Base-by-base conservation (phyloP, 2,888 invertebrate species). In the Heteropelma amictum region DNA sequence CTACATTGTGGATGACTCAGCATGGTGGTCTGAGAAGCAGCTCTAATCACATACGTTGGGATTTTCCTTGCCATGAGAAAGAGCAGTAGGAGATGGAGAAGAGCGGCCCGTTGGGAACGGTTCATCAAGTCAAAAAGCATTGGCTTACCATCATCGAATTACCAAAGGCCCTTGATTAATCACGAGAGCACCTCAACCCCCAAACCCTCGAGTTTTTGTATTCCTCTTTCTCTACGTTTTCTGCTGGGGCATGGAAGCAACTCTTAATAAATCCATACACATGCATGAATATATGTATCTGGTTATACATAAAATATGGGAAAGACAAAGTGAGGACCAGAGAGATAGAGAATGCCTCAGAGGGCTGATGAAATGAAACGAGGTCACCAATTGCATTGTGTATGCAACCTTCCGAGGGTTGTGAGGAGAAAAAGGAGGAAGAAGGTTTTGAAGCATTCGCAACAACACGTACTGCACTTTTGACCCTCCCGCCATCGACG, bases 311-410 rank as follows among this genome's bases (percentile, higher is more conserved):
- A 33, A 35, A 67, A 56, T 45, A 30, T 40, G 14, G n/a, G 45
- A 23, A 19, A 26, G 35, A 45, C 23, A 40, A 17, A 33, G 28
- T 23, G 45, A 35, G 23, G 5, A 42, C 21, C 35, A 54, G 49
- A 63, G 21, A 21, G 53, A 56, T 30, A 33, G 67, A 61, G 47
- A 17, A 33, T 33, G 47, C 60, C 70, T 61, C 75, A 28, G 63
- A 63, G 76, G 77, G 64, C 77, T 60, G 80, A 67, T 77, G 72
- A 77, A 77, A 77, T 53, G 77, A 78, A 81, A 81, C 76, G 78
- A 77, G 80, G 79, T 79, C 80, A 78, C 74, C 78, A 80, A 83
- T 81, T 77, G 79, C 72, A 82, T 83, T 83, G 83, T 83, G 73
- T 76, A 61, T 72, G 78, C 76, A 76, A 77, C 72, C 60, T 45